Base-by-base conservation (phyloP, 2,888 invertebrate genomes). In the Cheilosia vulpina region DNA sequence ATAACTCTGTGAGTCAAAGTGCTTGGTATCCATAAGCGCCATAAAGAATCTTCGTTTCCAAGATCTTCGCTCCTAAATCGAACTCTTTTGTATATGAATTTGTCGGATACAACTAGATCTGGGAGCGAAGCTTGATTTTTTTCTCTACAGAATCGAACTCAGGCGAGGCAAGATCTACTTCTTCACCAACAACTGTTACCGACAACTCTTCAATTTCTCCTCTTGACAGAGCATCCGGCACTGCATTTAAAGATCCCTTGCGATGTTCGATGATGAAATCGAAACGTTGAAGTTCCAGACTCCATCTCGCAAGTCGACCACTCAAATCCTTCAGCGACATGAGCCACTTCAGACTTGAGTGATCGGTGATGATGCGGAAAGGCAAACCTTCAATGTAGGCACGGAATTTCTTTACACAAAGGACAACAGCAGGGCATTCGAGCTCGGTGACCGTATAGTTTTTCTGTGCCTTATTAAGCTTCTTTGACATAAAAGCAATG, bases 31-130 rank as follows among this genome's bases (percentile, higher is more conserved):
- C 34, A 34, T 6, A 52, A 15, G 1, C 21, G 27, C 53, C 50
- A 50, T 4, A 50, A 21, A 21, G 50, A 50, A 13, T 50, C 50
- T 1, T 50, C 50, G 50, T 43, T 15, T 6, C n/a, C 43, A 43
- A 43, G n/a, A 4, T n/a, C 43, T n/a, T n/a, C 47, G 47, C 11
- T 47, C 1, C 47, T 47, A 4, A 47, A 19, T 11, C 19, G 9
- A 47, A 47, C 47, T 21, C 47, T 47, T 27, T 19, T 53, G 53
- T 53, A 57, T 38, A 43, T 55, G 4, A n/a, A 66, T 24, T 27
- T n/a, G 3, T 38, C 7, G 1, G 13, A 19, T 27, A 53, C 7
- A 24, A 53, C 53, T 21, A 50, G 50, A 19, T 50, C 50, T 4
- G 50, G 21, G 2, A 50, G 50, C 21, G 50, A 21, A 19, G 50